A percentile compares a stretch with the other conserved stretches of the same genome.
These are phyloP conservation scores for Iguana delicatissima DNA, from an alignment of 2,797 vertebrate genomes.

Conservation along the genomic window DNA sequence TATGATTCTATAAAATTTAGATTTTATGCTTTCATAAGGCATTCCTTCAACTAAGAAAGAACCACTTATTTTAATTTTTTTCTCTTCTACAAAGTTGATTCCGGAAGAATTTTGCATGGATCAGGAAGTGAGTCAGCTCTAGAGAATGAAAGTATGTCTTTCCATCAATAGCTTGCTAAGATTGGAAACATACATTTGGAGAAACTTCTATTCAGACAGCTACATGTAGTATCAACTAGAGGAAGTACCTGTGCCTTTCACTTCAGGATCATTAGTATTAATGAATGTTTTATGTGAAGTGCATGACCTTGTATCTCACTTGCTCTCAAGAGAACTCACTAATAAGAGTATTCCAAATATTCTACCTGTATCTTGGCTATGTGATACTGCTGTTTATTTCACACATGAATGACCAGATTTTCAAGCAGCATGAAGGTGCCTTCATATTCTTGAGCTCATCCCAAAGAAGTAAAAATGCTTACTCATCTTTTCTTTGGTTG, in stretches of 20 bases:
- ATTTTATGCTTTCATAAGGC: conserved; percentile 30
- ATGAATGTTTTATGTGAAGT: conserved; percentile 11
- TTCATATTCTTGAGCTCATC: conserved; percentile 8
- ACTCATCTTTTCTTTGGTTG: conserved; percentile 1
- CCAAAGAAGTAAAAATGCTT: conserved; percentile 20
- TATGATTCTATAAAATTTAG: neutral
- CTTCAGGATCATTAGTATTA: conserved; percentile 22
- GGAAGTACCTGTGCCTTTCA: neutral
- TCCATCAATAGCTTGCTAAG: neutral
- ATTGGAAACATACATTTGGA: neutral
- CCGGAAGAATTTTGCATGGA: neutral
- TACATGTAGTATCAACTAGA: neutral
- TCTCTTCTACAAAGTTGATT: neutral
- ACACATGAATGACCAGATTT: conserved; percentile 21
- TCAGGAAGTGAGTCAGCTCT: neutral
- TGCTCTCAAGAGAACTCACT: conserved; percentile 9
- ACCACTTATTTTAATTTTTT: neutral
- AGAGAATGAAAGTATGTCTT: neutral
- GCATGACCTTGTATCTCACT: conserved; percentile 1
- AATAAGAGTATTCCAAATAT: conserved; percentile 12
- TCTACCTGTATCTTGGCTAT: neutral
- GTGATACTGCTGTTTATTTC: conserved; percentile 30
- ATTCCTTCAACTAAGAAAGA: neutral
- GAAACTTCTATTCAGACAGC: neutral
- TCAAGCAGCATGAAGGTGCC: conserved; percentile 18